Base-by-base conservation (phyloP, 2,113 vertebrate species). In the Phyllostomus discolor region DNA sequence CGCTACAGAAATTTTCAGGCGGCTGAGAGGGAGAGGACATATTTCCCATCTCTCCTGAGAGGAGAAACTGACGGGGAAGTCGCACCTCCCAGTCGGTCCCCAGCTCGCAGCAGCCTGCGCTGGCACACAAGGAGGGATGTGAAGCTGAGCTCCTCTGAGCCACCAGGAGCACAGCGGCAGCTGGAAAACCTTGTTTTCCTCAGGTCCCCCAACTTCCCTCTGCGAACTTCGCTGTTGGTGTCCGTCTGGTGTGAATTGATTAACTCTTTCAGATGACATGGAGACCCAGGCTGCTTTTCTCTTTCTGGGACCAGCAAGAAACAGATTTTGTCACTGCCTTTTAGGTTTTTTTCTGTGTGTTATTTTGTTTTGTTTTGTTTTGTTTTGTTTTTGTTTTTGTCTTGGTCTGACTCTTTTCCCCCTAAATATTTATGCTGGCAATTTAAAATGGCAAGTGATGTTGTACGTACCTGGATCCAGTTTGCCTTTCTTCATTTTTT, bases 221-320 rank as follows among this genome's bases (percentile, higher is more conserved):
- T 31, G 38, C 11, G 1, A 93, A 46, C 97, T 72, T 95, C 93
- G 41, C 93, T n/a, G 35, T 72, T 46, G 94, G 72, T 96, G 79
- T 96, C 97, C 35, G 87, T 97, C 96, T 98, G 97, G 94, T 95
- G 93, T 97, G 94, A 97, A 91, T 82, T 96, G 94, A 97, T 96
- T 89, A 96, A 91, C 94, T 96, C 87, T 91, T 90, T 84, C n/a
- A 81, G 95, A 75, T 80, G 95, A 57, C 48, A 81, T 50, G 17
- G 73, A 54, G 43, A 94, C 54, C 14, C 31, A 3, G 76, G 62
- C 59, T 54, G 22, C 52, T 80, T 64, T n/a, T 35, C 52, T 79
- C 33, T 78, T 91, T 91, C 75, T 24, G 46, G 76, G 90, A 88
- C 26, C 31, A 86, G 83, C 69, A 84, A 92, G 62, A 52, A 95